Percentiles rank a stretch among this genome's conserved stretches.
Conservation (phyloP, 2,797 vertebrate genomes). For the Amniataba percoides region DNA sequence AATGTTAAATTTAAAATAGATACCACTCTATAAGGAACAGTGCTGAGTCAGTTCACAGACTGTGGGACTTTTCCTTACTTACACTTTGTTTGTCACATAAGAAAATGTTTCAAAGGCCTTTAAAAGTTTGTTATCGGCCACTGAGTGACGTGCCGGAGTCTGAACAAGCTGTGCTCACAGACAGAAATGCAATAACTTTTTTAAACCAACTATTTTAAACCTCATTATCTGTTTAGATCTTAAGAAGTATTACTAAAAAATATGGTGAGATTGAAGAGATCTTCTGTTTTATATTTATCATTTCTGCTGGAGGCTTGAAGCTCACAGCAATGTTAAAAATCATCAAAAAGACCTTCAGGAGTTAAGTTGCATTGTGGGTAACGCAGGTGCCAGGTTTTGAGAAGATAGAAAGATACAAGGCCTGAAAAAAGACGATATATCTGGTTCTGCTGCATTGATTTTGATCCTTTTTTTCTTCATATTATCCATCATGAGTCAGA, state of each 20-base stretch:
- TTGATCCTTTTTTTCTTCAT: not conserved
- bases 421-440: not conserved
- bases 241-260: not conserved
- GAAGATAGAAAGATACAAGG: not conserved
- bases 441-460: not conserved
- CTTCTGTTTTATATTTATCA: not conserved
- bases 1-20: no score
- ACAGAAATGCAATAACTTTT: not conserved
- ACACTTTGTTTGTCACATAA: not conserved
- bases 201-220: no score
- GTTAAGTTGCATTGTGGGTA: not conserved
- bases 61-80: not conserved
- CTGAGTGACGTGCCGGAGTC: not conserved
- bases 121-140: no score
- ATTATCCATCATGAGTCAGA: not conserved
- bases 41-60: not conserved
- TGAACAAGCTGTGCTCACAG: not conserved
- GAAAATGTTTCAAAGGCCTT: no score
- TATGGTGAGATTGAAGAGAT: not conserved
- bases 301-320: not conserved
- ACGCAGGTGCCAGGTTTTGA: not conserved
- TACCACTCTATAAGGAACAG: no score
- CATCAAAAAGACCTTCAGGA: not conserved
- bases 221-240: not conserved
- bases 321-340: not conserved